These are phyloP conservation scores for Bostrychus sinensis DNA, from an alignment of 2,113 vertebrate species.

Conservation along the genomic window DNA sequence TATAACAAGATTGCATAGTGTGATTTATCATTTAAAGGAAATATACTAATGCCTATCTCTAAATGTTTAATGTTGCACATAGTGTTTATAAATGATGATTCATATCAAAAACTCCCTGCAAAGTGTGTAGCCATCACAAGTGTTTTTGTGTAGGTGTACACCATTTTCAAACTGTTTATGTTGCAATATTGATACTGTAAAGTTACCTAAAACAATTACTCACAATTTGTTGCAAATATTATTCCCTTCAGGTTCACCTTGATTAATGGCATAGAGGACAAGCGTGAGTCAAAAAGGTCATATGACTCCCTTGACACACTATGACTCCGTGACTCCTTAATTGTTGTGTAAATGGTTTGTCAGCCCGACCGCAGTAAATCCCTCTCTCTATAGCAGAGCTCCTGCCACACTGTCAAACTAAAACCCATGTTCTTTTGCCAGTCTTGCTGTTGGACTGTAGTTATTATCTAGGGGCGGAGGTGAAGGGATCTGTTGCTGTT, in stretches of 20 bases:
- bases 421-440: conserved; percentile 59
- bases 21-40: too few relatives aligned
- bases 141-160: background rate
- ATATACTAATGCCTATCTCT: too few relatives aligned
- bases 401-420: conserved; percentile 20
- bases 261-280: conserved; percentile 22
- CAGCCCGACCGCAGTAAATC: conserved; percentile 63
- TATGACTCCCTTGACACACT: conserved; percentile 34
- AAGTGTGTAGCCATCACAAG: background rate
- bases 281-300: conserved; percentile 51
- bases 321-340: conserved; percentile 49
- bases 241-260: conserved; percentile 1
- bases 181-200: conserved; percentile 10
- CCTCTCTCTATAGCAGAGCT: conserved; percentile 42
- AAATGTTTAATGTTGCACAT: too few relatives aligned
- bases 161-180: background rate
- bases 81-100: background rate
- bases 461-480: conserved; percentile 29
- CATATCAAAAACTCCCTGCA: background rate
- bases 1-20: too few relatives aligned
- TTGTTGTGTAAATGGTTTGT: conserved; percentile 63
- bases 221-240: conserved; percentile 23
- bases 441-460: conserved; percentile 41
- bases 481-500: conserved; percentile 34
- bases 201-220: conserved; percentile 22